Evolutionary conservation across 2,797 vertebrate genomes (phyloP), one percentile per base, ranked within the genome.

Genomic region (Darevskia mixta): DNA sequence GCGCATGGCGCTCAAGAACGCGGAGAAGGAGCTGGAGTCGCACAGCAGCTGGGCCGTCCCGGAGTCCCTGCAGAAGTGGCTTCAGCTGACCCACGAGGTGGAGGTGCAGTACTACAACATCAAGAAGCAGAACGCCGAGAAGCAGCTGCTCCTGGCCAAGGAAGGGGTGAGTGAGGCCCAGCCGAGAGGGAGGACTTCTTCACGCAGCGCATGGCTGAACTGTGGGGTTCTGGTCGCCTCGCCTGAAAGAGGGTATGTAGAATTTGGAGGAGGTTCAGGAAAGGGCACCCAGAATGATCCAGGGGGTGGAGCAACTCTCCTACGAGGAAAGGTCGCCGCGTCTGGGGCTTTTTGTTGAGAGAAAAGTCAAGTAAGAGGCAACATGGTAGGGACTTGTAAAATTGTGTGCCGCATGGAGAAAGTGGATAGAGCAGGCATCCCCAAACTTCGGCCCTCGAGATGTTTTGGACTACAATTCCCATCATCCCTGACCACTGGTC

Each of bases 31-130:
- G 96, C 94, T 99, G 94, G 99, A 99, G 95, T 98, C 98, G 0
- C 98, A 98, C 88, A 97, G 97, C 87, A 97, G 97, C 83, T 99
- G 98, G 99, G 97, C 98, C 0, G 98, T 98, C 0, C 98, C 99
- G 0, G 98, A 98, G 38, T 95, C 98, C 41, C 97, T 99, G 49
- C 99, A 99, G 97, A 99, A 98, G 95, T 99, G 99, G 99, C 97
- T 99, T 91, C 99, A 99, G 98, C 98, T 99, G 95, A 99, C 99
- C 5, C 98, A 99, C 4, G 99, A 99, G 96, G 98, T 99, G 95
- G 99, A 99, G 95, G 98, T 99, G 73, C 98, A 98, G 95, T 99
- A 99, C 96, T 99, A 99, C 97, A 99, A 99, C 96, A 97, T 99
- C 97, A 99, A 99, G 97, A 99, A 99, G 85, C 98, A 99, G 92